A percentile compares a stretch with the other conserved stretches of the same genome.
Conservation (phyloP, 2,888 invertebrate genomes). For the Dugesia japonica region DNA sequence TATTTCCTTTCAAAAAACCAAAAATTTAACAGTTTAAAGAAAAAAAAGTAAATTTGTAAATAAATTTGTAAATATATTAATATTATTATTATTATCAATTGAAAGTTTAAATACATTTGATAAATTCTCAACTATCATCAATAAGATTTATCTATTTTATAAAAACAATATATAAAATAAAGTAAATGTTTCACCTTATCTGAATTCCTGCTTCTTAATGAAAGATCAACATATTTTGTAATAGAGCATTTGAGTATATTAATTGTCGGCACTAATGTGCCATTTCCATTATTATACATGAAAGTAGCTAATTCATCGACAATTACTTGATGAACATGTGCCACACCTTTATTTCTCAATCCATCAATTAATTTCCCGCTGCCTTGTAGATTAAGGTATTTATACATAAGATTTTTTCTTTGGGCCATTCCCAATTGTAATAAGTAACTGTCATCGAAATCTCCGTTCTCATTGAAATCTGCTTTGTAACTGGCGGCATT, state of each 20-base stretch:
- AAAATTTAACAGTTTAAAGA: too few species aligned
- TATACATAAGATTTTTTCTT: conserved; percentile 41
- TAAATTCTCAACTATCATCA: too few species aligned
- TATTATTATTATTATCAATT: too few species aligned
- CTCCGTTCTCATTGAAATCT: neutral
- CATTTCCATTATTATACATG: conserved; percentile 73
- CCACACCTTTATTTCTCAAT: conserved; percentile 21
- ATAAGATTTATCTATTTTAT: too few species aligned
- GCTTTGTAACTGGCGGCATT: conserved; percentile 10
- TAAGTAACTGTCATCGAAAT: conserved; percentile 22
- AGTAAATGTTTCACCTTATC: conserved; percentile 6
- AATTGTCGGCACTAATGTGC: conserved; percentile 51
- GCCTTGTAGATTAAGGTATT: conserved; percentile 41
- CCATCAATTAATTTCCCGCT: conserved; percentile 39
- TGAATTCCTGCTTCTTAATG: neutral
- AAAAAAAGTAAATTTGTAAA: too few species aligned
- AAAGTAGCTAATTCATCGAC: conserved; percentile 71
- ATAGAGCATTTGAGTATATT: conserved; percentile 24
- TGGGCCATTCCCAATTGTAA: conserved; percentile 17
- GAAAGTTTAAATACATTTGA: too few species aligned
- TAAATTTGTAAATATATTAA: neutral
- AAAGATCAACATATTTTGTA: conserved; percentile 25
- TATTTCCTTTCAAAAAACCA: too few species aligned
- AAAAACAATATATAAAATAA: too few species aligned
- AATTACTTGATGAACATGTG: conserved; percentile 64